Conservation (phyloP, 2,113 vertebrate species). For the Misgurnus anguillicaudatus region DNA sequence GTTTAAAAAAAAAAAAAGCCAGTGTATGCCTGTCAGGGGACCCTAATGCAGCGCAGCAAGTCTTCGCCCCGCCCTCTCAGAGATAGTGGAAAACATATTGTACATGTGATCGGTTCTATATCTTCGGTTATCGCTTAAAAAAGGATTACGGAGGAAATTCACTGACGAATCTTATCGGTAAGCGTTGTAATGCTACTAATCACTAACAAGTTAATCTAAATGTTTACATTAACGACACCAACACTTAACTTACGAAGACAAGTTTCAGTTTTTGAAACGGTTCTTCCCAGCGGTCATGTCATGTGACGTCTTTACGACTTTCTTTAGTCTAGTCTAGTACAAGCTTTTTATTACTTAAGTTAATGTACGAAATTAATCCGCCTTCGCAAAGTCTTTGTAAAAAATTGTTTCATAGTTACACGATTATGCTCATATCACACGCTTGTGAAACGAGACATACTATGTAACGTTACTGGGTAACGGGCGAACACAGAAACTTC, state of each 20-base stretch:
- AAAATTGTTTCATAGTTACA: not conserved
- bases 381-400: too few species aligned
- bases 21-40: not conserved
- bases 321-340: not conserved
- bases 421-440: not conserved
- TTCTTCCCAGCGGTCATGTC: not conserved
- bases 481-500: not conserved
- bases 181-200: not conserved
- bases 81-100: not conserved
- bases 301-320: not conserved
- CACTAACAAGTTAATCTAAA: not conserved
- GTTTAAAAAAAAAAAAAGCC: too few species aligned
- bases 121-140: not conserved
- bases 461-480: not conserved
- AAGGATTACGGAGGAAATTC: not conserved
- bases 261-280: not conserved
- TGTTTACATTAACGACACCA: not conserved
- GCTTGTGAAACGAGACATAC: not conserved
- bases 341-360: too few species aligned
- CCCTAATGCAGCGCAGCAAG: not conserved
- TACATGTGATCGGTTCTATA: too few species aligned
- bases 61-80: constrained; percentile 5
- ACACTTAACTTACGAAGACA: not conserved
- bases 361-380: not conserved
- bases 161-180: not conserved